phyloP scores from a whole-genome alignment of 2,113 vertebrate species.

The Heterotis niloticus region DNA sequence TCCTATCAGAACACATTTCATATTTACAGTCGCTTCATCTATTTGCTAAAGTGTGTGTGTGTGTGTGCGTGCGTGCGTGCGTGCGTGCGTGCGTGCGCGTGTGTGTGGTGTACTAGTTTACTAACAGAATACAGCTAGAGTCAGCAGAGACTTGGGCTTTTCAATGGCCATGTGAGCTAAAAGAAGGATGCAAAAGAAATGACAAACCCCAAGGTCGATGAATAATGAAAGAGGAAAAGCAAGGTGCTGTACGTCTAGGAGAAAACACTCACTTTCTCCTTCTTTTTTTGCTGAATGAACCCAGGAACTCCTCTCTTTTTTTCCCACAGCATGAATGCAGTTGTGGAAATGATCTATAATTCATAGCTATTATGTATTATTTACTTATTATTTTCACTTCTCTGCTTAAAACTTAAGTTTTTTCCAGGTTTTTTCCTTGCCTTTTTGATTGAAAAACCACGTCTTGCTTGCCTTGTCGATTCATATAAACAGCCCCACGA shows the following conservation, averaged over 20 bases:
- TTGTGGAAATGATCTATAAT: slow-evolving; percentile 47
- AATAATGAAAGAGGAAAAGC: slow-evolving; percentile 41
- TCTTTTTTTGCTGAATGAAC: slow-evolving; percentile 49
- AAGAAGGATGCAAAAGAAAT: slow-evolving; percentile 34
- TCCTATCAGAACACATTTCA: not conserved
- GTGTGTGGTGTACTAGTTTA: not conserved
- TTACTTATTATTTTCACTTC: slow-evolving; percentile 55
- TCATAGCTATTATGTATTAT: slow-evolving; percentile 59
- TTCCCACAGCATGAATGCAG: slow-evolving; percentile 48
- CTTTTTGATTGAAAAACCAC: slow-evolving; percentile 28
- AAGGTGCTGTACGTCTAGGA: not conserved
- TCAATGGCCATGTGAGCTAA: slow-evolving; percentile 34
- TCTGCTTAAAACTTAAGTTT: slow-evolving; percentile 42
- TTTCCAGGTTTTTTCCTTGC: slow-evolving; percentile 27
- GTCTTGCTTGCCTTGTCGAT: not conserved
- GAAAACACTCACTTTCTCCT: slow-evolving; percentile 21
- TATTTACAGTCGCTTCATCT: not conserved
- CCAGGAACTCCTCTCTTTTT: slow-evolving; percentile 33
- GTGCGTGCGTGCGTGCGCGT: not conserved
- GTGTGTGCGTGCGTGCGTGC: slow-evolving; percentile 6
- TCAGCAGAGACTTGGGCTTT: slow-evolving; percentile 27
- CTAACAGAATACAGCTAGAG: not conserved
- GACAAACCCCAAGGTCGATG: slow-evolving; percentile 38
- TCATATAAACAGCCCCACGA: slow-evolving; percentile 22
- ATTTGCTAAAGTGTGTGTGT: not conserved